Evolutionary conservation across 2,888 invertebrate species (phyloP).

Genomic region (Agrenia bidenticulata): DNA sequence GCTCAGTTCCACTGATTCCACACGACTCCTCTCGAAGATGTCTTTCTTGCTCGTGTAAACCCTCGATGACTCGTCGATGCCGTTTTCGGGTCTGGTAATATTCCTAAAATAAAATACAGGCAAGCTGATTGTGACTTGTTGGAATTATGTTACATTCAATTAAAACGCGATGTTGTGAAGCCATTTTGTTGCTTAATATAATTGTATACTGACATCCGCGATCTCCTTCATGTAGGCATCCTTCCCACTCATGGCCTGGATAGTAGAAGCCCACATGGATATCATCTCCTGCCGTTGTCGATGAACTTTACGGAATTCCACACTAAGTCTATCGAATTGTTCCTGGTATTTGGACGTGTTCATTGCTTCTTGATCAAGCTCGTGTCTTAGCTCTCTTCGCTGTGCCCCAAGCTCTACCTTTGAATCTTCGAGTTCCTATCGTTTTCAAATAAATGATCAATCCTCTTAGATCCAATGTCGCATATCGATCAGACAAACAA

Average conservation of each 20-base stretch:
- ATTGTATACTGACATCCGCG: slow-evolving; percentile 26
- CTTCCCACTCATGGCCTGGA: slow-evolving; percentile 31
- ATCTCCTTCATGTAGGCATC: slow-evolving; percentile 36
- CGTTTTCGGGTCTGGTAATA: slow-evolving; percentile 19
- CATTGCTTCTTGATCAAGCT: slow-evolving; percentile 39
- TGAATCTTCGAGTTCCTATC: slow-evolving; percentile 26
- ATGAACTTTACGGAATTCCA: slow-evolving; percentile 38
- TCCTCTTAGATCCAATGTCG: neutral
- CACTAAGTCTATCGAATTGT: slow-evolving; percentile 30
- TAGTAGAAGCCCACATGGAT: slow-evolving; percentile 30
- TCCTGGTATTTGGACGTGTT: slow-evolving; percentile 39
- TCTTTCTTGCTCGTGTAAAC: slow-evolving; percentile 24
- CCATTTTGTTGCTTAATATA: neutral
- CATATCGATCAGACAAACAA: neutral
- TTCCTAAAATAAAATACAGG: slow-evolving; percentile 13
- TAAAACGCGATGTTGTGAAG: too few relatives aligned
- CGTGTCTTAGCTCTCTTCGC: slow-evolving; percentile 28
- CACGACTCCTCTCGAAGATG: slow-evolving; percentile 23
- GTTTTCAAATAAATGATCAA: neutral
- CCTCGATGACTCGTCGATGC: slow-evolving; percentile 8
- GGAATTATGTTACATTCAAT: too few relatives aligned
- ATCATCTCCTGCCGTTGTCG: slow-evolving; percentile 33
- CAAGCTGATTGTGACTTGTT: too few relatives aligned
- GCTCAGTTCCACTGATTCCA: slow-evolving; percentile 19
- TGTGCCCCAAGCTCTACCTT: slow-evolving; percentile 34